Evolutionary conservation across 1,140 invertebrate genomes (phyloP).

Genomic region (Meloidogyne exigua): DNA sequence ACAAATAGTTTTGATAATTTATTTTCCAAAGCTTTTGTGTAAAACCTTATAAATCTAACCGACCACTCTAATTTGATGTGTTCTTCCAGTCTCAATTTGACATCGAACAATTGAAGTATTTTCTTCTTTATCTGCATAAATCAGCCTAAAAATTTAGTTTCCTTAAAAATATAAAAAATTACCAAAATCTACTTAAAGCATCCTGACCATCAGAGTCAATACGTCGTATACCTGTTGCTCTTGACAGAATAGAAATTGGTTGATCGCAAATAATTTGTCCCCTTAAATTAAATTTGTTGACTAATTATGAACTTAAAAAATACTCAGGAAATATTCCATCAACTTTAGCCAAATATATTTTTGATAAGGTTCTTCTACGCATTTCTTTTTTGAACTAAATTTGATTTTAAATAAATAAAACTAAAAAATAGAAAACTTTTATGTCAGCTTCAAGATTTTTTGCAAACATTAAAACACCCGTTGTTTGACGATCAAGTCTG

Average conservation of each 20-base stretch:
- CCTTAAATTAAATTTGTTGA: constrained; percentile 69
- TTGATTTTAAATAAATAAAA: constrained; percentile 24
- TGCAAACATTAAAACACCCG: constrained; percentile 87
- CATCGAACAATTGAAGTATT: constrained; percentile 88
- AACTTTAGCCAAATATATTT: constrained; percentile 94
- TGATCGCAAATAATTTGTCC: constrained; percentile 80
- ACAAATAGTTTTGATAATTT: too few species aligned
- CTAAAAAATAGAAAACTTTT: constrained; percentile 36
- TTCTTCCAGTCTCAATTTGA: constrained; percentile 85
- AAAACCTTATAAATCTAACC: background rate
- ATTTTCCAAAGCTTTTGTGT: too few species aligned
- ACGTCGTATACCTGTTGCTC: constrained; percentile 91
- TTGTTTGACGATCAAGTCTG: constrained; percentile 80
- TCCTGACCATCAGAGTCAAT: constrained; percentile 75
- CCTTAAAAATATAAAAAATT: constrained; percentile 1
- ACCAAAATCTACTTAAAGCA: constrained; percentile 74
- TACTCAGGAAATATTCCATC: constrained; percentile 93
- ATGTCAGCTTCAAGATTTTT: constrained; percentile 69
- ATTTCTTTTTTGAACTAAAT: constrained; percentile 75
- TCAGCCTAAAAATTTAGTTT: background rate
- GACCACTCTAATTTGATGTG: constrained; percentile 91
- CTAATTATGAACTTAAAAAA: constrained; percentile 63
- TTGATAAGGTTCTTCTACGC: constrained; percentile 68
- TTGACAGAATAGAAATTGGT: constrained; percentile 87
- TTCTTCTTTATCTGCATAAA: constrained; percentile 66